These are phyloP conservation scores for Brachyrhaphis roseni DNA, from an alignment of 2,797 vertebrate genomes.

Conservation along the genomic window DNA sequence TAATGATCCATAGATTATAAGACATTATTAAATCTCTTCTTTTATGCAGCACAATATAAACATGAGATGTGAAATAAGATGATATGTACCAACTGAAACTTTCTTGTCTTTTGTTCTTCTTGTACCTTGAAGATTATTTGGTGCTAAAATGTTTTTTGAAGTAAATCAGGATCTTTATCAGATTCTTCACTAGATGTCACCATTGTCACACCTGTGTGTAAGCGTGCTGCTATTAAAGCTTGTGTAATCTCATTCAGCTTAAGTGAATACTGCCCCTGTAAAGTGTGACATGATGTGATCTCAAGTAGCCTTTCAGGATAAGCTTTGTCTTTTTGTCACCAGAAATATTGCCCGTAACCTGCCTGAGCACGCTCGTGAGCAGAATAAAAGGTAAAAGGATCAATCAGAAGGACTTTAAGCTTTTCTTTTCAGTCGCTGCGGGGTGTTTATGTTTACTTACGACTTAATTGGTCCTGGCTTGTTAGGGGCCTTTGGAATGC, in stretches of 20 bases:
- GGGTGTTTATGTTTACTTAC: constrained; percentile 76
- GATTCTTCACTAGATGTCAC: constrained; percentile 71
- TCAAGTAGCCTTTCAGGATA: constrained; percentile 16
- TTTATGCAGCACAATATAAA: background rate
- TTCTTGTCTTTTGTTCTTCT: background rate
- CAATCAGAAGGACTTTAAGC: constrained; percentile 44
- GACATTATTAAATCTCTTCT: background rate
- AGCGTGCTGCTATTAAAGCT: background rate
- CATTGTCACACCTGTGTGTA: constrained; percentile 39
- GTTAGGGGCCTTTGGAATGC: constrained; percentile 66
- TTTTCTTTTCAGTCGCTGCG: constrained; percentile 43
- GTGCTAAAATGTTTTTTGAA: too few relatives aligned
- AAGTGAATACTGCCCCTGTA: constrained; percentile 25
- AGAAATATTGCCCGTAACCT: constrained; percentile 45
- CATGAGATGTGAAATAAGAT: background rate
- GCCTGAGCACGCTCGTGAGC: constrained; percentile 51
- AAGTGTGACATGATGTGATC: constrained; percentile 15
- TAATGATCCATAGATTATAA: background rate
- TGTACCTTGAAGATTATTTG: background rate
- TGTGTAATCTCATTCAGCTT: constrained; percentile 17
- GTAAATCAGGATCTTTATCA: constrained; percentile 32
- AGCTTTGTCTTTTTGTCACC: constrained; percentile 24
- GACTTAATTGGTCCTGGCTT: constrained; percentile 76
- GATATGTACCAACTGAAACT: background rate
- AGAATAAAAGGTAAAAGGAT: constrained; percentile 48